phyloP scores from a whole-genome alignment of 2,888 invertebrate genomes.

The Xanthorhoe designata region DNA sequence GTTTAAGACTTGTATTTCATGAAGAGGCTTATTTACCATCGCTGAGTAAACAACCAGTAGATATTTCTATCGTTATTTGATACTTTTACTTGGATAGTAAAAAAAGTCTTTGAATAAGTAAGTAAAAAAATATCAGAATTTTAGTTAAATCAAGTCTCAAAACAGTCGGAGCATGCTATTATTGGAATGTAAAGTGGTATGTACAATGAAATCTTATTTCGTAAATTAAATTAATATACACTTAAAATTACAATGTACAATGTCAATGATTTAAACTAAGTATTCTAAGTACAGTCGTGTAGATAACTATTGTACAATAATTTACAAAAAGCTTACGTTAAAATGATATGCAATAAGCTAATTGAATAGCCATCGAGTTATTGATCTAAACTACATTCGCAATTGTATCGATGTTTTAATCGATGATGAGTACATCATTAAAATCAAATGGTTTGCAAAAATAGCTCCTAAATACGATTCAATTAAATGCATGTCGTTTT shows the following conservation, averaged over 20 bases:
- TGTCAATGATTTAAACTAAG: conserved; percentile 55
- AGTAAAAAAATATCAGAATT: conserved; percentile 12
- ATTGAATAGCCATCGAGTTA: conserved; percentile 47
- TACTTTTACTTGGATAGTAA: background rate
- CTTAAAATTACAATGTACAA: conserved; percentile 62
- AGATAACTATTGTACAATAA: conserved; percentile 80
- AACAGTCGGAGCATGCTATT: conserved; percentile 20
- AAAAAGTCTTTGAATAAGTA: background rate
- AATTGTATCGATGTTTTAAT: conserved; percentile 20
- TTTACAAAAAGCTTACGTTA: conserved; percentile 81
- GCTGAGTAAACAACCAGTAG: too few relatives aligned
- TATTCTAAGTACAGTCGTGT: conserved; percentile 77
- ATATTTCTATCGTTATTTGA: too few relatives aligned
- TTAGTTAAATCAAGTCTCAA: conserved; percentile 14
- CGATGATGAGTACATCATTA: conserved; percentile 20
- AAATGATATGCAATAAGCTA: conserved; percentile 84
- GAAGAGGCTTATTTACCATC: too few relatives aligned
- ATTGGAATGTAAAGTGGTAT: conserved; percentile 61
- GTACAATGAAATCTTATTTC: conserved; percentile 79
- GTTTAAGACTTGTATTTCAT: background rate
- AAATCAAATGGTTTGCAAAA: conserved; percentile 20
- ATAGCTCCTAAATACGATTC: conserved; percentile 13
- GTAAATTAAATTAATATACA: conserved; percentile 72
- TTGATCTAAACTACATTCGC: conserved; percentile 42
- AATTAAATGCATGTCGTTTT: conserved; percentile 29